These are phyloP conservation scores for Zingel zingel DNA, from an alignment of 2,113 vertebrate species.

Conservation along the genomic window DNA sequence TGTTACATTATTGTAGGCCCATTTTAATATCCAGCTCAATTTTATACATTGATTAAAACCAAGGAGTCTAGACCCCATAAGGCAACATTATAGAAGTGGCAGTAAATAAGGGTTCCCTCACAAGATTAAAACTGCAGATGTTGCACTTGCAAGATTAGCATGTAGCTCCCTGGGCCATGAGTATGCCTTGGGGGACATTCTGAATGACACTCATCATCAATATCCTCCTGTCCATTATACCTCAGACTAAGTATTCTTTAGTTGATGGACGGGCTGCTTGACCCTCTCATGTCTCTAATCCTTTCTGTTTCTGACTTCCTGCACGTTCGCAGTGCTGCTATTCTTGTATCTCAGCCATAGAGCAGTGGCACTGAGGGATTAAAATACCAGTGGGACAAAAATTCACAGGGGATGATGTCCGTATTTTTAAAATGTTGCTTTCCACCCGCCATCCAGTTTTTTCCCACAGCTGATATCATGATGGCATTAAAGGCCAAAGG, in stretches of 20 bases:
- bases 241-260: neutral
- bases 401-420: slow-evolving; percentile 37
- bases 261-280: neutral
- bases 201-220: neutral
- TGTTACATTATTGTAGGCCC: too few relatives aligned
- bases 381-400: slow-evolving; percentile 23
- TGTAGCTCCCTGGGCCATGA: neutral
- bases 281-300: neutral
- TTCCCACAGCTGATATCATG: neutral
- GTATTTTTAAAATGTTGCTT: slow-evolving; percentile 23
- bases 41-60: neutral
- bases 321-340: slow-evolving; percentile 8
- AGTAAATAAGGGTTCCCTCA: neutral
- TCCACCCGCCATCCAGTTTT: neutral
- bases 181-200: neutral
- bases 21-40: too few relatives aligned
- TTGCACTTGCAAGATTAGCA: neutral
- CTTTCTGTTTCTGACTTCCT: slow-evolving; percentile 16
- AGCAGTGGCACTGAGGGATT: slow-evolving; percentile 23
- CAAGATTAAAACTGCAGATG: neutral
- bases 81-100: neutral
- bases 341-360: slow-evolving; percentile 37
- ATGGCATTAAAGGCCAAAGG: slow-evolving; percentile 34
- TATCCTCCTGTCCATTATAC: neutral
- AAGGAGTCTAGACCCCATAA: neutral